A percentile compares a stretch with the other conserved stretches of the same genome.
phyloP scores from a whole-genome alignment of 2,797 vertebrate species.

The Liasis olivaceus region DNA sequence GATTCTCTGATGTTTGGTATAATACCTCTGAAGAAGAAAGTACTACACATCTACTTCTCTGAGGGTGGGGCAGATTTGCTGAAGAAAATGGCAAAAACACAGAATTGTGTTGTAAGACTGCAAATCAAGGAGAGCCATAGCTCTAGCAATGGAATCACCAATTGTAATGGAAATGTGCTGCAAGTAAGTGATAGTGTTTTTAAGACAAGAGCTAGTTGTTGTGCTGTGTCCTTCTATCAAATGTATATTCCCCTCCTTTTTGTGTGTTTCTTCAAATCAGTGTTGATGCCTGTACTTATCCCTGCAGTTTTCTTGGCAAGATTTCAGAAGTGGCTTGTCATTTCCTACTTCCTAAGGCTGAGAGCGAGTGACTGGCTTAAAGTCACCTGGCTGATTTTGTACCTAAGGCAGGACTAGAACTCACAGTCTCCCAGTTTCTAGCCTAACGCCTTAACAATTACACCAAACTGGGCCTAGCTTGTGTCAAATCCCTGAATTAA shows the following conservation, averaged over 20 bases:
- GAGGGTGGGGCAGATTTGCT: neutral
- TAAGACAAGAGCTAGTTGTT: neutral
- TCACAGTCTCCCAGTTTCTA: neutral
- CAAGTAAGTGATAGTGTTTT: neutral
- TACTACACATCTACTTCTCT: neutral
- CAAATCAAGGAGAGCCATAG: neutral
- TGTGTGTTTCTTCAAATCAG: neutral
- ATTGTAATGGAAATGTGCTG: neutral
- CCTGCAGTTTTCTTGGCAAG: neutral
- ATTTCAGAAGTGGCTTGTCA: no score
- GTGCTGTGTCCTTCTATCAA: neutral
- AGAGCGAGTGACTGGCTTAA: no score
- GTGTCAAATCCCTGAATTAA: neutral
- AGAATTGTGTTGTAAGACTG: neutral
- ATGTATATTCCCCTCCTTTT: neutral
- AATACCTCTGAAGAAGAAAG: neutral
- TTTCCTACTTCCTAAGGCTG: no score
- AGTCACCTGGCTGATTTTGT: neutral
- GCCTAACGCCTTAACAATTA: neutral
- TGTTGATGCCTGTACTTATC: neutral
- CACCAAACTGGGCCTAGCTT: neutral
- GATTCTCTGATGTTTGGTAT: neutral
- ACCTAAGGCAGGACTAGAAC: neutral
- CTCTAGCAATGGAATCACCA: neutral
- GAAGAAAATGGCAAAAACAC: neutral